Evolutionary conservation across 1,140 invertebrate genomes (phyloP), one percentile per base, ranked within the genome.

Genomic region (Zaprionus taronus): DNA sequence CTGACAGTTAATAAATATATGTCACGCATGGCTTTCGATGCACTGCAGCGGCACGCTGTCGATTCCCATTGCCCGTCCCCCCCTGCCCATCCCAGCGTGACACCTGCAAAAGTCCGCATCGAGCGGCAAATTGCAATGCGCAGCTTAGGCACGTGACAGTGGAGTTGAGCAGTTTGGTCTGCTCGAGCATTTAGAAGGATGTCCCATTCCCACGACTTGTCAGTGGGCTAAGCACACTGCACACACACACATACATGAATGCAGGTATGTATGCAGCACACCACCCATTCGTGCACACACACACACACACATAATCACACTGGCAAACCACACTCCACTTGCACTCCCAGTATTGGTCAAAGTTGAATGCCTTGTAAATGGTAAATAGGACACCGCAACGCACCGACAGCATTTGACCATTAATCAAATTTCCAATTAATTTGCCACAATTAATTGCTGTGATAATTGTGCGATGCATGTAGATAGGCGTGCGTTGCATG

Each of bases 361-460:
- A 89, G 84, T 81, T 84, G 81, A 89, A 79, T 85, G 72, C 75
- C 71, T 85, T 70, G 68, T 79, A 74, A 81, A 69, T 62, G 67
- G 61, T 73, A 55, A 72, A 34, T 62, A 79, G 55, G 55, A 64
- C 58, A 60, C 77, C 77, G 68, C 77, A 86, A 67, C 75, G 53
- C 66, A 70, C 44, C 53, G 65, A 66, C 72, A 77, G 41, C 80
- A 80, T 68, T 66, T 60, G 75, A 63, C 77, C 77, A 82, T 90
- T 90, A 82, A 90, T 90, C 81, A 90, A 85, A 82, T 90, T 80
- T 91, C 81, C 80, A 85, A 90, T 90, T 90, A 85, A 82, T 90
- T 80, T 85, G 77, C 71, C 82, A 90, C 82, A 90, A 90, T 82
- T 85, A 90, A 90, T 90, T 85, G 82, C 79, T 63, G 73, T 66